Percentiles rank a stretch among this genome's conserved stretches.
Evolutionary conservation across 2,888 invertebrate species (phyloP).

Genomic region (Dicranocentrus wangi): DNA sequence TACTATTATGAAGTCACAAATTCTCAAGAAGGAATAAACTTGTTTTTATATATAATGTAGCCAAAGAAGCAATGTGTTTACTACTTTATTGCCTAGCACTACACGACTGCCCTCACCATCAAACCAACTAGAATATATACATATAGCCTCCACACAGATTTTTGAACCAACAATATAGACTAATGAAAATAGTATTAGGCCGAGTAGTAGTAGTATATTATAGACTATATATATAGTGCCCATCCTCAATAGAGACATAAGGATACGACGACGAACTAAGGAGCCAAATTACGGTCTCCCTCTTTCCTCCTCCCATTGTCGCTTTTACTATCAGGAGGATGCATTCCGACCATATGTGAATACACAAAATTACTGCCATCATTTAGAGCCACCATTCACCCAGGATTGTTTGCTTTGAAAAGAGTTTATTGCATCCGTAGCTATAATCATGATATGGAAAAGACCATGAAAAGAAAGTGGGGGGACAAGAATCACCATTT

Average conservation of each 20-base stretch:
- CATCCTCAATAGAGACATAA: too few species aligned
- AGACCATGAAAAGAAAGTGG: slow-evolving; percentile 29
- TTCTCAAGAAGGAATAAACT: too few species aligned
- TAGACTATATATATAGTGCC: too few species aligned
- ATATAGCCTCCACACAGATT: too few species aligned
- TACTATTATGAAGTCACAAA: too few species aligned
- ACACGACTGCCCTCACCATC: too few species aligned
- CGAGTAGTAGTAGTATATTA: too few species aligned
- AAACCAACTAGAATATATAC: too few species aligned
- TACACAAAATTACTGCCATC: slow-evolving; percentile 38
- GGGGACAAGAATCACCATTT: slow-evolving; percentile 46
- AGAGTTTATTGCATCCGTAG: slow-evolving; percentile 62
- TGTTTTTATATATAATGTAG: too few species aligned
- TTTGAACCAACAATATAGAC: slow-evolving; percentile 16
- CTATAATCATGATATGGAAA: slow-evolving; percentile 41
- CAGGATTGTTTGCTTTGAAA: slow-evolving; percentile 59
- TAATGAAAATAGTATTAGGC: slow-evolving; percentile 20
- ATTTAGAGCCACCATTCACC: slow-evolving; percentile 47
- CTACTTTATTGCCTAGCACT: too few species aligned
- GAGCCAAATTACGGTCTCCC: slow-evolving; percentile 38
- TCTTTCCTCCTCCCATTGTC: slow-evolving; percentile 21
- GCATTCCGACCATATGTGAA: slow-evolving; percentile 44
- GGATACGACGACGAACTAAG: too few species aligned
- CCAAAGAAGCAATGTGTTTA: too few species aligned
- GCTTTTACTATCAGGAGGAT: neutral